Base-by-base conservation (phyloP, 2,113 vertebrate genomes). In the Eleginops maclovinus region DNA sequence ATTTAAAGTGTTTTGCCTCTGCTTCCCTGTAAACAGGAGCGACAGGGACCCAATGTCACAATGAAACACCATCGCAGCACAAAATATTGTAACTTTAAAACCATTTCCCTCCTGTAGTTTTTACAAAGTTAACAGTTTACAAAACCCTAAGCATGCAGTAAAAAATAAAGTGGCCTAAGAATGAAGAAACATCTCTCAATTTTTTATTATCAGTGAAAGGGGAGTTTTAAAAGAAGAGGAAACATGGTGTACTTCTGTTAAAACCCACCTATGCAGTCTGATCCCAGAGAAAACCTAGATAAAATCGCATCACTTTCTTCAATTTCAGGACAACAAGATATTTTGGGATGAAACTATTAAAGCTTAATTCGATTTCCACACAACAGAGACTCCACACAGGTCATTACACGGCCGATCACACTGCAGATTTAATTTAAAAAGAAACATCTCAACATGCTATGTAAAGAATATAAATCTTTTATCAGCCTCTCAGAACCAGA, bases 391-490 rank as follows among this genome's bases (percentile, higher is more conserved):
- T 50, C 31, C 55, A 60, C 70, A 81, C 6, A 58, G 72, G 65
- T 64, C 28, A 83, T 88, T 80, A 79, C 82, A 75, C 50, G 44
- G 70, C 72, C 24, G 22, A 79, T 87, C 77, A 87, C 84, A 78
- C 72, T 75, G 36, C 70, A 77, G 67, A 81, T 84, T 92, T 72
- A 36, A 92, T 93, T 90, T 81, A 53, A 83, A 89, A 82, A 81
- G 73, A 91, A 86, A 83, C 75, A 85, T 88, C 75, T 72, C 69
- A 82, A 72, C 58, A 47, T 65, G 31, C 44, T 28, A 84, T 84
- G 76, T 90, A 91, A 88, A 74, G 74, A 84, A 84, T 87, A 85
- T 86, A 76, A 85, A 92, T 93, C 79, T 92, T 90, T 83, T 69
- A 93, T 91, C 88, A 93, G 77, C 55, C 82, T 75, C 26, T 67